Percentiles rank a stretch among this genome's conserved stretches.
These are phyloP conservation scores for Platysternon megacephalum DNA, from an alignment of 2,113 vertebrate species.

Conservation along the genomic window DNA sequence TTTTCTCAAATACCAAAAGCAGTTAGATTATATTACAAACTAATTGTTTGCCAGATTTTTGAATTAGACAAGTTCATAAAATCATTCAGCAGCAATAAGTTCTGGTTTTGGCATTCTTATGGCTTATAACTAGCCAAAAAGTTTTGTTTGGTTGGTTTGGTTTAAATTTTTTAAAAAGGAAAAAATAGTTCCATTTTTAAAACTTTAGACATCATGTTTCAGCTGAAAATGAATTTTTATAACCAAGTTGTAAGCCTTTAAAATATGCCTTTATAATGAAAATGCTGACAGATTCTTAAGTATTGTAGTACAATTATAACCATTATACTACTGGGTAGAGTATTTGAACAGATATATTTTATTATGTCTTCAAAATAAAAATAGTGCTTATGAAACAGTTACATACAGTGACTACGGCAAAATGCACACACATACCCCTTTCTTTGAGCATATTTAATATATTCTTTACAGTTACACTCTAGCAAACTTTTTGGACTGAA, in stretches of 20 bases:
- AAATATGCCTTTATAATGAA: background rate
- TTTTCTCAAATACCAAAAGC: background rate
- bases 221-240: slow-evolving; percentile 11
- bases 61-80: slow-evolving; percentile 3
- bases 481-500: slow-evolving; percentile 34
- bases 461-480: slow-evolving; percentile 44
- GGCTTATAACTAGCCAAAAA: background rate
- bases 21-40: slow-evolving; percentile 1
- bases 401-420: background rate
- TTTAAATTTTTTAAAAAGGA: background rate
- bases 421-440: background rate
- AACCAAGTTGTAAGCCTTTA: background rate
- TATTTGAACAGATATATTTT: background rate
- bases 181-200: background rate
- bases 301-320: background rate
- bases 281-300: background rate
- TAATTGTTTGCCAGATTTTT: slow-evolving; percentile 16
- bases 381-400: background rate
- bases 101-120: background rate
- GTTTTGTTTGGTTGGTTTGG: background rate
- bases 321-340: background rate
- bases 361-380: slow-evolving; percentile 19
- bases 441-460: slow-evolving; percentile 28
- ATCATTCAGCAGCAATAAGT: background rate
- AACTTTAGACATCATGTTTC: slow-evolving; percentile 22